A percentile compares a stretch with the other conserved stretches of the same genome.
Conservation (phyloP, 2,797 vertebrate species). For the Syngnathus rostellatus region DNA sequence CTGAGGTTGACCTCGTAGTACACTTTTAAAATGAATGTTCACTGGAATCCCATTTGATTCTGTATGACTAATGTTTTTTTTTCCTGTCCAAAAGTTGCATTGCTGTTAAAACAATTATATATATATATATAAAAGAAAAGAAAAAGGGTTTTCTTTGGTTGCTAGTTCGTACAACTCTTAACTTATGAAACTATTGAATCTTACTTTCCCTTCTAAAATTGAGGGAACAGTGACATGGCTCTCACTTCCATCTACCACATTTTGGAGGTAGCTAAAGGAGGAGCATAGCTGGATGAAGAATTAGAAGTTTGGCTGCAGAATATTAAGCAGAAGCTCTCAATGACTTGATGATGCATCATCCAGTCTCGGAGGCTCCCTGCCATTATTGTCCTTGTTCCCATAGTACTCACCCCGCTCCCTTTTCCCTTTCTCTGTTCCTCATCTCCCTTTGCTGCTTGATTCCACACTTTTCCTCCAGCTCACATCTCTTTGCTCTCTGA, state of each 20-base stretch:
- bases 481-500: conserved; percentile 26
- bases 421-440: conserved; percentile 14
- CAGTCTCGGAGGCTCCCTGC: conserved; percentile 15
- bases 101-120: no score
- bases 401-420: neutral
- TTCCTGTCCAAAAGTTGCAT: neutral
- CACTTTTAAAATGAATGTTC: neutral
- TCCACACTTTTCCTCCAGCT: neutral
- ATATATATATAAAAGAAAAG: no score
- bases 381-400: conserved; percentile 10
- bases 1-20: neutral
- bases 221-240: neutral
- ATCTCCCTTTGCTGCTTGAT: neutral
- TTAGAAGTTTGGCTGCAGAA: conserved; percentile 25
- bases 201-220: neutral
- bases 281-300: neutral
- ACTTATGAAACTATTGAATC: neutral
- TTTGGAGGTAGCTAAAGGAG: no score
- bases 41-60: neutral
- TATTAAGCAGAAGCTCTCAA: conserved; percentile 31
- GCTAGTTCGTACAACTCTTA: neutral
- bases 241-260: no score
- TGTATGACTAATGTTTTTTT: neutral
- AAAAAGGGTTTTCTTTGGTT: neutral
- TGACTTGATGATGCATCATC: conserved; percentile 25